Conservation (phyloP, 2,888 invertebrate species). For the Kuschelorhynchus macadamiae region DNA sequence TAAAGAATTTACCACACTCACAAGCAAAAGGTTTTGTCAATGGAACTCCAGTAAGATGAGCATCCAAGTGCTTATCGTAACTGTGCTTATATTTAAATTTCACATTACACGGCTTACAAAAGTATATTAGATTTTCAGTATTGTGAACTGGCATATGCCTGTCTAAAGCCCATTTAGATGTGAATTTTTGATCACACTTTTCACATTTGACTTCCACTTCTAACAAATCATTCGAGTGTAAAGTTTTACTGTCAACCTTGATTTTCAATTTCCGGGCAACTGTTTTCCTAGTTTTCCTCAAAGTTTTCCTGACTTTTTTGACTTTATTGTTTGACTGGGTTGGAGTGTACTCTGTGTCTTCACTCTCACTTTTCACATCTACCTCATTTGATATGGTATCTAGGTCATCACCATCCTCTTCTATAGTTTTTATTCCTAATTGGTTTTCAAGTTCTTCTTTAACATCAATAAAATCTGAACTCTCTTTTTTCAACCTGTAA, state of each 20-base stretch:
- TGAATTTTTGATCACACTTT: slow-evolving; percentile 30
- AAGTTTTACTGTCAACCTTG: neutral
- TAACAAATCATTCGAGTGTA: slow-evolving; percentile 18
- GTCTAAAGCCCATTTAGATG: slow-evolving; percentile 40
- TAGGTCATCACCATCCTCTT: slow-evolving; percentile 3
- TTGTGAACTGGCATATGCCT: slow-evolving; percentile 34
- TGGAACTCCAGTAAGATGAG: slow-evolving; percentile 29
- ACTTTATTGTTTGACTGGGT: slow-evolving; percentile 8
- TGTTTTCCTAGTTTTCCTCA: slow-evolving; percentile 9
- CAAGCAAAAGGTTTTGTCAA: slow-evolving; percentile 42
- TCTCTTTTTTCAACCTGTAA: slow-evolving; percentile 16
- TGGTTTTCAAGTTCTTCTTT: slow-evolving; percentile 15
- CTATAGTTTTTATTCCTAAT: neutral
- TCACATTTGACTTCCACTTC: slow-evolving; percentile 33
- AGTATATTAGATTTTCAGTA: slow-evolving; percentile 8
- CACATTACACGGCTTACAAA: slow-evolving; percentile 32
- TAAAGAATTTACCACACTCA: slow-evolving; percentile 45
- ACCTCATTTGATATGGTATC: slow-evolving; percentile 3
- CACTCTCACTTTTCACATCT: slow-evolving; percentile 37
- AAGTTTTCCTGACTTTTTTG: neutral
- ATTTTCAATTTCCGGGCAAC: neutral
- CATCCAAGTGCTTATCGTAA: slow-evolving; percentile 32
- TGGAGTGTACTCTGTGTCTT: neutral
- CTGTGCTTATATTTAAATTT: slow-evolving; percentile 43
- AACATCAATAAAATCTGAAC: slow-evolving; percentile 7